A percentile compares a stretch with the other conserved stretches of the same genome.
phyloP scores from a whole-genome alignment of 2,888 invertebrate species.

The Romanomermis culicivorax region DNA sequence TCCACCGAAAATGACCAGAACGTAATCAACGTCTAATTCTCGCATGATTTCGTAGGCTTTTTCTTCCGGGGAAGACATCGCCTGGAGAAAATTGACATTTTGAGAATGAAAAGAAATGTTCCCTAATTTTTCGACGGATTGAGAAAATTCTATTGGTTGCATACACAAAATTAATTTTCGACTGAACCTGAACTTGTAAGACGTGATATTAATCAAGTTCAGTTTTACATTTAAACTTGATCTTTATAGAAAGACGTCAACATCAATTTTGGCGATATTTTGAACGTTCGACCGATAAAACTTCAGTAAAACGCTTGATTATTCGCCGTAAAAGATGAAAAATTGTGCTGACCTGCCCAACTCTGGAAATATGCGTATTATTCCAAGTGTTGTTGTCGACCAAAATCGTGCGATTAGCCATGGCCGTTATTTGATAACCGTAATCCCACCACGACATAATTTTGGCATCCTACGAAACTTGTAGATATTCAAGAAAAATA shows the following conservation, averaged over 20 bases:
- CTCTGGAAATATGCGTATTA: constrained; percentile 90
- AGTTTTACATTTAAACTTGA: not conserved
- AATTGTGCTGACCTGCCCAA: constrained; percentile 54
- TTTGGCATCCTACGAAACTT: constrained; percentile 50
- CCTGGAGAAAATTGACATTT: constrained; percentile 32
- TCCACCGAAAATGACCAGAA: constrained; percentile 94
- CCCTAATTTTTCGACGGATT: constrained; percentile 59
- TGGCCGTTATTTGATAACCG: constrained; percentile 86
- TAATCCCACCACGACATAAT: constrained; percentile 99
- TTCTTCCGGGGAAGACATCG: constrained; percentile 91
- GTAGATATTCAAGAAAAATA: not conserved
- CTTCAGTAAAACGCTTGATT: not conserved
- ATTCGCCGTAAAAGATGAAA: constrained; percentile 1
- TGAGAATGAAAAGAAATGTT: constrained; percentile 10
- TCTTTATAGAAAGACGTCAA: too few relatives aligned
- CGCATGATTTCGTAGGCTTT: constrained; percentile 92
- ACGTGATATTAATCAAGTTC: too few relatives aligned
- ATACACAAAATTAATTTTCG: constrained; percentile 10
- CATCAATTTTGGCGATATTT: too few relatives aligned
- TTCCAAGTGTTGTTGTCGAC: constrained; percentile 99
- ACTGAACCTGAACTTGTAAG: too few relatives aligned
- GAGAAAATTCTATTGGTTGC: not conserved
- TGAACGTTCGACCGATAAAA: too few relatives aligned
- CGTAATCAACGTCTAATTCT: constrained; percentile 89
- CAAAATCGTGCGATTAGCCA: constrained; percentile 90